Base-by-base conservation (phyloP, 2,888 invertebrate species). In the Drosophila recens region DNA sequence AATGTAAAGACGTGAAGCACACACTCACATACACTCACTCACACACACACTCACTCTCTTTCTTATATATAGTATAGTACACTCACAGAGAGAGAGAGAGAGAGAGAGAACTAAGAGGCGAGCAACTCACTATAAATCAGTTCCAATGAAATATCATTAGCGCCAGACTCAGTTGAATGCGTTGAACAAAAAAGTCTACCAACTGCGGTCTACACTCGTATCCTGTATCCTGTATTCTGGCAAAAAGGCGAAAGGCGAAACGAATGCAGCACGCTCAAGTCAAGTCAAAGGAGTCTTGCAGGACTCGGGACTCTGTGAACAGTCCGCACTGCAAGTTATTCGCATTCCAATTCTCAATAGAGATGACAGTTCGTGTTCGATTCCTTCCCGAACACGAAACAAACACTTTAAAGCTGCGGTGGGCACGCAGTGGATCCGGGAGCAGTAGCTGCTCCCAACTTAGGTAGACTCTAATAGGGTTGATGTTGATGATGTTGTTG, bases 61-160 rank as follows among this genome's bases (percentile, higher is more conserved):
- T 45, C 13, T 5, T 13, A 45, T 13, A 45, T 1, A 11, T 20
- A 20, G 20, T 20, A 20, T 20, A 3, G 2, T 20, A 20, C 27
- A 13, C 23, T 5, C 2, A 27, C 23, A 23, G 11, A 57, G 46
- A 65, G 52, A 65, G 27, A 59, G 52, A 65, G 27, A 59, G n/a
- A 23, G 11, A 57, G 46, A 65, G 52, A 65, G 27, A 59, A 67
- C 48, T 59, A 67, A 59, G 65, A 58, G 63, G 65, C 75, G 51
- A 65, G 51, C 70, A 79, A 61, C 70, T 67, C 62, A 72, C 72
- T 71, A 87, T 87, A 90, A 87, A 88, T 88, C 87, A 84, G 78
- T 75, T 62, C 63, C 79, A 87, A 87, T 90, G 82, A 87, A 90
- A 89, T 88, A 78, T 80, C 78, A 89, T 79, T 79, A 88, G 75